phyloP scores from a whole-genome alignment of 23 tunicate genomes.

The Clavelina lepadiformis region DNA sequence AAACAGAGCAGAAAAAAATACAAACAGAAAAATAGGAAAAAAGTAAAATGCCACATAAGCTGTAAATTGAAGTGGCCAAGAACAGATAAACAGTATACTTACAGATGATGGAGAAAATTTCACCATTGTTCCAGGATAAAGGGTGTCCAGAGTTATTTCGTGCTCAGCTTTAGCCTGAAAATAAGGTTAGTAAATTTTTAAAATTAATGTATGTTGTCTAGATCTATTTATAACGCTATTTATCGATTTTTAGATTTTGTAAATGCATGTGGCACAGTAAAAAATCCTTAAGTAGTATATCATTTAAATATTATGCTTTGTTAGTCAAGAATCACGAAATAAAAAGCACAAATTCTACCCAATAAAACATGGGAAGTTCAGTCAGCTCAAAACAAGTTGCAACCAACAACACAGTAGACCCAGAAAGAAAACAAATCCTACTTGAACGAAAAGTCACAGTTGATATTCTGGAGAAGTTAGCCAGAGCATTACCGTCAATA shows the following conservation, averaged over 20 bases:
- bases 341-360: too few species aligned
- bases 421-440: constrained; percentile 18
- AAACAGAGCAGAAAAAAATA: too few species aligned
- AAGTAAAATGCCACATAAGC: too few species aligned
- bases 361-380: constrained; percentile 22
- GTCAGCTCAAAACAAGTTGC: not conserved
- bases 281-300: not conserved
- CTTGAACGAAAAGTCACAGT: constrained; percentile 61
- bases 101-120: constrained; percentile 24
- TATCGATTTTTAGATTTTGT: not conserved
- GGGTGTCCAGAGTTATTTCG: constrained; percentile 42
- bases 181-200: not conserved
- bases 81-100: not conserved
- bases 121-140: constrained; percentile 46
- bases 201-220: too few species aligned
- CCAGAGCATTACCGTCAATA: constrained; percentile 39
- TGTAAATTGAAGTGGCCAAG: too few species aligned
- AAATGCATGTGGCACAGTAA: not conserved
- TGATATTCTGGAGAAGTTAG: constrained; percentile 60
- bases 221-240: too few species aligned
- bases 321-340: too few species aligned
- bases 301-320: not conserved
- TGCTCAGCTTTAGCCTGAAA: constrained; percentile 21
- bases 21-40: too few species aligned
- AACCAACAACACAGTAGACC: not conserved